These are phyloP conservation scores for Blastomussa wellsi DNA, from an alignment of 92 coral and sea anemone species.

Conservation along the genomic window DNA sequence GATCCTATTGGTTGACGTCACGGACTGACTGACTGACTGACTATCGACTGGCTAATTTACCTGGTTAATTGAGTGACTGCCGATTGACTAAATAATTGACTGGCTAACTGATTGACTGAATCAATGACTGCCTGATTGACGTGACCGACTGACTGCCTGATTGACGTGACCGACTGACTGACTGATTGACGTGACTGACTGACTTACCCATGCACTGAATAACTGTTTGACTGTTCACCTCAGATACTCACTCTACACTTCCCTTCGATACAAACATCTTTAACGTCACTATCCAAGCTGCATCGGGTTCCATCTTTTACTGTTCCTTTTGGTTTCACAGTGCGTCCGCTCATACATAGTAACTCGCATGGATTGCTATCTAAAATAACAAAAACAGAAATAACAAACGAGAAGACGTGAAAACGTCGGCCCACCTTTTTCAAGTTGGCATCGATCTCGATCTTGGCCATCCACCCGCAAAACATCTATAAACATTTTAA, in stretches of 20 bases:
- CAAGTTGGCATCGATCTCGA: no score
- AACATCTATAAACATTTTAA: no score
- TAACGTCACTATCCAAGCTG: constrained; percentile 36
- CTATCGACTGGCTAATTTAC: not conserved
- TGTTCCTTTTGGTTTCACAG: constrained; percentile 49
- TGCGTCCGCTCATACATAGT: constrained; percentile 45
- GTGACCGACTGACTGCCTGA: not conserved
- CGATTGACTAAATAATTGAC: not conserved
- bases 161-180: not conserved
- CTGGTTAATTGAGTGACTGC: not conserved
- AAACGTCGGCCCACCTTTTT: no score
- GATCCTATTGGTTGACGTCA: not conserved
- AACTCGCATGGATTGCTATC: constrained; percentile 66
- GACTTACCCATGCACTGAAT: not conserved
- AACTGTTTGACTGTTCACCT: not conserved
- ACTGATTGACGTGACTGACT: not conserved
- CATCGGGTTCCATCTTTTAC: constrained; percentile 94
- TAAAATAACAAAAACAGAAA: not conserved
- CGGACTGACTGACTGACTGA: not conserved
- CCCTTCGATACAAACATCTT: constrained; percentile 86
- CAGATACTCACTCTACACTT: constrained; percentile 71
- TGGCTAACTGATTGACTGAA: not conserved
- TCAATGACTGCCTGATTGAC: not conserved
- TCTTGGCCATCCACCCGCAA: no score
- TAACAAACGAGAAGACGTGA: not conserved